Percentiles rank a stretch among this genome's conserved stretches.
Conservation (phyloP, 2,888 invertebrate genomes). For the Habrosyne pyritoides region DNA sequence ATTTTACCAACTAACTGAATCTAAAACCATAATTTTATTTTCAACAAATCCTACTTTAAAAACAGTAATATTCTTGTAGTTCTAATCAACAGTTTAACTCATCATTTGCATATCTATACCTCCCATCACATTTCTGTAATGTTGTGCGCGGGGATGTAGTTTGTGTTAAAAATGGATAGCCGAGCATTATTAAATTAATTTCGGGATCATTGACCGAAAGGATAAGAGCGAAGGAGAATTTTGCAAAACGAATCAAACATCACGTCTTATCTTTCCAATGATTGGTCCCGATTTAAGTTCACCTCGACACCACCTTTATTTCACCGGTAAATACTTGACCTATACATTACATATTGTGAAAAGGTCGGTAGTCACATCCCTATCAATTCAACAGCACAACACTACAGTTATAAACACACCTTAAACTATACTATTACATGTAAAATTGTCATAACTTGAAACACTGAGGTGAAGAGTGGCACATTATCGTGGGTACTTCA, state of each 20-base stretch:
- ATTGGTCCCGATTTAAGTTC: too few species aligned
- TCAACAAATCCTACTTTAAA: slow-evolving; percentile 21
- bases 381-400: background rate
- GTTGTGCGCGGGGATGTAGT: slow-evolving; percentile 22
- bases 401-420: background rate
- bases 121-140: slow-evolving; percentile 15
- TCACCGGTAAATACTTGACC: too few species aligned
- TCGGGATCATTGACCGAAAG: too few species aligned
- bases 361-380: background rate
- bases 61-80: slow-evolving; percentile 31
- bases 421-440: slow-evolving; percentile 18
- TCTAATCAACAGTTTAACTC: slow-evolving; percentile 35
- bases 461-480: slow-evolving; percentile 58
- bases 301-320: too few species aligned
- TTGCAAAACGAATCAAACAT: too few species aligned
- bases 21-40: slow-evolving; percentile 15
- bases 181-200: too few species aligned
- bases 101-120: slow-evolving; percentile 27
- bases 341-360: too few species aligned
- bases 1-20: background rate
- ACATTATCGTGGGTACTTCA: slow-evolving; percentile 48
- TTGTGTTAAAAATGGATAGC: background rate
- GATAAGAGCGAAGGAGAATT: too few species aligned
- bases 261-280: too few species aligned
- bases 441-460: slow-evolving; percentile 50